Conservation (phyloP, 2,797 vertebrate species). For the Pelodytes ibericus region DNA sequence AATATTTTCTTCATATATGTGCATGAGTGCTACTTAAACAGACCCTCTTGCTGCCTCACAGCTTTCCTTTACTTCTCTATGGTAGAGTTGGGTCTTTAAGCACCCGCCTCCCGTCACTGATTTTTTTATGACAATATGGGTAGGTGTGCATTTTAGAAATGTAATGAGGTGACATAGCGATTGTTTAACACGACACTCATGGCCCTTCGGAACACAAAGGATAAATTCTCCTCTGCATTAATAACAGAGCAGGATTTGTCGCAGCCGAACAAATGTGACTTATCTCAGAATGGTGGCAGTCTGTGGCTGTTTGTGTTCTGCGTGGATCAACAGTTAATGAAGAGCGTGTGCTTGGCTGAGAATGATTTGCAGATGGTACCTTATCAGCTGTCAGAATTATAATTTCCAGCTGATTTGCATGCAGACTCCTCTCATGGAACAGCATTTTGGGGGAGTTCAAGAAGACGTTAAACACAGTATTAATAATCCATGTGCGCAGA, state of each 20-base stretch:
- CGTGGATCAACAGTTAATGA: conserved; percentile 22
- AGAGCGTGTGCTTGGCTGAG: conserved; percentile 43
- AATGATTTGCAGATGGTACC: conserved; percentile 39
- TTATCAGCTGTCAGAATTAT: conserved; percentile 31
- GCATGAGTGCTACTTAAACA: too few relatives aligned
- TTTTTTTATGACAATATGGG: too few relatives aligned
- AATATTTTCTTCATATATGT: too few relatives aligned
- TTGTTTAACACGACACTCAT: too few relatives aligned
- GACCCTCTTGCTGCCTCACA: too few relatives aligned
- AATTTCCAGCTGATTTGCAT: conserved; percentile 5
- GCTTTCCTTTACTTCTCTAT: too few relatives aligned
- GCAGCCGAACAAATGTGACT: conserved; percentile 1
- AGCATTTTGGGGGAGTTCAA: conserved; percentile 2
- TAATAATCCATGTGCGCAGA: background rate
- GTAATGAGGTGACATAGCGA: too few relatives aligned
- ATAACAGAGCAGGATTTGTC: background rate
- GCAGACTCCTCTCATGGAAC: conserved; percentile 8
- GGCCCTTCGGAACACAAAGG: too few relatives aligned
- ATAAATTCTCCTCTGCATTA: too few relatives aligned
- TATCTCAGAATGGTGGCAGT: background rate
- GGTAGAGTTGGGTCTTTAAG: too few relatives aligned
- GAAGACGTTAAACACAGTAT: background rate
- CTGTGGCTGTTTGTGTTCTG: conserved; percentile 1
- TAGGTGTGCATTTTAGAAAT: too few relatives aligned
- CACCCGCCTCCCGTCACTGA: too few relatives aligned